Percentiles rank a stretch among this genome's conserved stretches.
Evolutionary conservation across 1,140 invertebrate genomes (phyloP).

Genomic region (Brachionus manjavacas): DNA sequence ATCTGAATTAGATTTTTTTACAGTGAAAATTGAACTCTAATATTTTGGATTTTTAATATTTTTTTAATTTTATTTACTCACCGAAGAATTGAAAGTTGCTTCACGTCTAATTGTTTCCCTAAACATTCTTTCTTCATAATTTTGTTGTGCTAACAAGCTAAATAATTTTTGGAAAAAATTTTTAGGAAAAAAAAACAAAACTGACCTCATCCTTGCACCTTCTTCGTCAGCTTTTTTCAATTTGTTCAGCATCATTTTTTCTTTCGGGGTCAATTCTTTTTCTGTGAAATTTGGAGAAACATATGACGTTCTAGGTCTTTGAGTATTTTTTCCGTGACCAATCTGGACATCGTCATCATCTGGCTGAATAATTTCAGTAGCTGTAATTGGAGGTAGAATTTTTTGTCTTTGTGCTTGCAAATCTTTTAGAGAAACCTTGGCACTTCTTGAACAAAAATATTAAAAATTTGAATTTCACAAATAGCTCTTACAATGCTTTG

Average conservation of each 20-base stretch:
- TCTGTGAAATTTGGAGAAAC: not conserved
- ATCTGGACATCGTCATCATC: slow-evolving; percentile 37
- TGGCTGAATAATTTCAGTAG: not conserved
- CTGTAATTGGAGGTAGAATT: not conserved
- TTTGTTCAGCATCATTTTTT: slow-evolving; percentile 36
- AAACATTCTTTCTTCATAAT: slow-evolving; percentile 40
- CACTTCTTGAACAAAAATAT: not conserved
- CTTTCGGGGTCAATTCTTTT: slow-evolving; percentile 34
- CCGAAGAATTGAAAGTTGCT: not conserved
- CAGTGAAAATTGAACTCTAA: too few relatives aligned
- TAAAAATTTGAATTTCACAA: not conserved
- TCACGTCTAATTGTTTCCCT: slow-evolving; percentile 11
- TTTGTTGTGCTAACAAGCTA: not conserved
- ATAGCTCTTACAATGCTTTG: slow-evolving; percentile 1
- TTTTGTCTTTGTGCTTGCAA: not conserved
- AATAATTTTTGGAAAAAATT: not conserved
- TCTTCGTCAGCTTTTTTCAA: slow-evolving; percentile 44
- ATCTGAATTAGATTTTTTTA: too few relatives aligned
- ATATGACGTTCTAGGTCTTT: not conserved
- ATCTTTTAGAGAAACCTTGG: not conserved
- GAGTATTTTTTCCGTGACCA: not conserved
- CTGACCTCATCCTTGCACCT: slow-evolving; percentile 50
- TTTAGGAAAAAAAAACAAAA: slow-evolving; percentile 27
- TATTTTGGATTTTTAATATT: too few relatives aligned
- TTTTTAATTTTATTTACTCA: too few relatives aligned